These are phyloP conservation scores for Drosophila neonasuta DNA, from an alignment of 2,888 invertebrate species.

Conservation along the genomic window DNA sequence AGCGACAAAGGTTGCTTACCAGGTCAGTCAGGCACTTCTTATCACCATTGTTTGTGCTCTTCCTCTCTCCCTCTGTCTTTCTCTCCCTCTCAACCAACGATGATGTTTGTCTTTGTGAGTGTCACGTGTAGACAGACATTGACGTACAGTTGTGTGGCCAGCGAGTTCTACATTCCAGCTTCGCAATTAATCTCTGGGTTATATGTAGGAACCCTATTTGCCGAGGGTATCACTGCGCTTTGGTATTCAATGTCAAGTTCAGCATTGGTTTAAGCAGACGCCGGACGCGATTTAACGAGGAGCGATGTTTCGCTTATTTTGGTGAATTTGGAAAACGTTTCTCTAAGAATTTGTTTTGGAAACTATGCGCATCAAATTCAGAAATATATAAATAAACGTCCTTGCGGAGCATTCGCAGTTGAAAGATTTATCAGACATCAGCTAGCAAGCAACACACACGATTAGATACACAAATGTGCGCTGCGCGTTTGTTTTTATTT, in stretches of 20 bases:
- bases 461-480: slow-evolving; percentile 20
- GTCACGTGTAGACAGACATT: slow-evolving; percentile 51
- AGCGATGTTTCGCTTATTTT: slow-evolving; percentile 4
- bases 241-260: slow-evolving; percentile 75
- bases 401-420: slow-evolving; percentile 64
- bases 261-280: slow-evolving; percentile 47
- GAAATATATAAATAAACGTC: slow-evolving; percentile 71
- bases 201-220: slow-evolving; percentile 15
- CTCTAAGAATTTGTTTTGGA: slow-evolving; percentile 16
- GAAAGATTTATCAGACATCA: slow-evolving; percentile 43
- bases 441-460: slow-evolving; percentile 14
- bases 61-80: slow-evolving; percentile 9
- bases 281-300: slow-evolving; percentile 27
- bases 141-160: slow-evolving; percentile 60
- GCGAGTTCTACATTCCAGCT: slow-evolving; percentile 23
- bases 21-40: slow-evolving; percentile 46
- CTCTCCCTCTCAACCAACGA: neutral
- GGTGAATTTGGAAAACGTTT: slow-evolving; percentile 20
- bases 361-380: slow-evolving; percentile 1
- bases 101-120: slow-evolving; percentile 31
- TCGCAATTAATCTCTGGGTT: slow-evolving; percentile 24
- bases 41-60: slow-evolving; percentile 35
- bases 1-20: slow-evolving; percentile 41
- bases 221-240: slow-evolving; percentile 49
- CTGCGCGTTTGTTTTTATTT: slow-evolving; percentile 34